Evolutionary conservation across 1,140 invertebrate species (phyloP).

Genomic region (Drosophila pallidifrons): DNA sequence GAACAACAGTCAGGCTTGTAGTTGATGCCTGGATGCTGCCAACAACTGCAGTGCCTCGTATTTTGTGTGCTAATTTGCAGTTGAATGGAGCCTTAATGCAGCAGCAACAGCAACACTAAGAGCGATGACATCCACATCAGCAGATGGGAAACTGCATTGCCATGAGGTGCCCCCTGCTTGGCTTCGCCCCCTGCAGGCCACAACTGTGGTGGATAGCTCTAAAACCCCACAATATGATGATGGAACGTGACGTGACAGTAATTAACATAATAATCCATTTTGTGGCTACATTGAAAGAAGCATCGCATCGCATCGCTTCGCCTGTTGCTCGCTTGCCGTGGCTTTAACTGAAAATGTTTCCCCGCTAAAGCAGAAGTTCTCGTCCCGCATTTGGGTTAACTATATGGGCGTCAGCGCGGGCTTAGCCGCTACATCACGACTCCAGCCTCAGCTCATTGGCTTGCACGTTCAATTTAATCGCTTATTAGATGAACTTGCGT

Average conservation of each 20-base stretch:
- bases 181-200: neutral
- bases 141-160: slow-evolving; percentile 55
- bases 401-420: slow-evolving; percentile 71
- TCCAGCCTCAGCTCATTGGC: slow-evolving; percentile 17
- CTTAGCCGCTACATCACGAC: slow-evolving; percentile 68
- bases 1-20: neutral
- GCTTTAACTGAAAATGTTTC: slow-evolving; percentile 22
- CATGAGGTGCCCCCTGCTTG: slow-evolving; percentile 1
- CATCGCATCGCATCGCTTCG: neutral
- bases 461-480: slow-evolving; percentile 69
- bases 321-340: slow-evolving; percentile 15
- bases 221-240: slow-evolving; percentile 30
- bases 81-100: slow-evolving; percentile 69
- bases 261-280: slow-evolving; percentile 82
- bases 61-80: slow-evolving; percentile 73
- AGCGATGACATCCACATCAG: neutral
- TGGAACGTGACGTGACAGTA: slow-evolving; percentile 74
- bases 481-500: slow-evolving; percentile 46
- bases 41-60: slow-evolving; percentile 31
- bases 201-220: neutral
- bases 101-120: slow-evolving; percentile 19
- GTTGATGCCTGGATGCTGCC: slow-evolving; percentile 14
- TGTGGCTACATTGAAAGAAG: slow-evolving; percentile 66
- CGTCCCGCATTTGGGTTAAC: slow-evolving; percentile 68
- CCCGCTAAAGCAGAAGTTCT: slow-evolving; percentile 10